These are phyloP conservation scores for Poecilia wingei DNA, from an alignment of 2,797 vertebrate genomes.

Conservation along the genomic window DNA sequence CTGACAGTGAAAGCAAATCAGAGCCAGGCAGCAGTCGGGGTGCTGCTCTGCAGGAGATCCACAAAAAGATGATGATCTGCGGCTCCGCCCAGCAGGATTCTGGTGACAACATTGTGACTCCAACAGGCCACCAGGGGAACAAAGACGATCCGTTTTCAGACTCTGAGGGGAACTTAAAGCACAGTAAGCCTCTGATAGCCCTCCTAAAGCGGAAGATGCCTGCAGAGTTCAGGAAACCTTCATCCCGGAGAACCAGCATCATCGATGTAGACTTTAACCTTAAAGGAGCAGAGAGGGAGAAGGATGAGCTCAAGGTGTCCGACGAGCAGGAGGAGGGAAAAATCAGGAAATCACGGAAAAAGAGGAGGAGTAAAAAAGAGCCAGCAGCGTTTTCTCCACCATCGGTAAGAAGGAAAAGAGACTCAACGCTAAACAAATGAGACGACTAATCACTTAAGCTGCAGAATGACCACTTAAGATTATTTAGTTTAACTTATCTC, in stretches of 20 bases:
- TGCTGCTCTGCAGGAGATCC: slow-evolving; percentile 68
- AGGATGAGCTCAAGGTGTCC: slow-evolving; percentile 50
- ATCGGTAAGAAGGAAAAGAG: slow-evolving; percentile 53
- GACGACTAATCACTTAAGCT: neutral
- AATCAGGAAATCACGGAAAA: slow-evolving; percentile 58
- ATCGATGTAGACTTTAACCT: slow-evolving; percentile 74
- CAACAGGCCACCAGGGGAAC: slow-evolving; percentile 10
- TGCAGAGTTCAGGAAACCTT: slow-evolving; percentile 57
- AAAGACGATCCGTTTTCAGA: slow-evolving; percentile 41
- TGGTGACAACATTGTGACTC: slow-evolving; percentile 20
- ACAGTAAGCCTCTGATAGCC: slow-evolving; percentile 50
- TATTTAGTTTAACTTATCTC: neutral
- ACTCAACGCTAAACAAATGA: neutral
- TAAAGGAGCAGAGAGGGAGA: slow-evolving; percentile 34
- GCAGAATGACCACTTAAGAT: neutral
- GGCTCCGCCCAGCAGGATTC: slow-evolving; percentile 53
- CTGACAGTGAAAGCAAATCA: slow-evolving; percentile 85
- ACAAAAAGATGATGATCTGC: slow-evolving; percentile 65
- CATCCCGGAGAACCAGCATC: slow-evolving; percentile 61
- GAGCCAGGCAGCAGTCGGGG: slow-evolving; percentile 82
- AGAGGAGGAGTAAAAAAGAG: slow-evolving; percentile 63
- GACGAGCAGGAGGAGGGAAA: slow-evolving; percentile 43
- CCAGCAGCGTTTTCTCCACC: slow-evolving; percentile 22
- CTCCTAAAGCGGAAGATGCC: slow-evolving; percentile 69
- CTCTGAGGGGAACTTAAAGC: slow-evolving; percentile 58